Conservation (phyloP, 1,140 invertebrate genomes). For the Telenomus remus region DNA sequence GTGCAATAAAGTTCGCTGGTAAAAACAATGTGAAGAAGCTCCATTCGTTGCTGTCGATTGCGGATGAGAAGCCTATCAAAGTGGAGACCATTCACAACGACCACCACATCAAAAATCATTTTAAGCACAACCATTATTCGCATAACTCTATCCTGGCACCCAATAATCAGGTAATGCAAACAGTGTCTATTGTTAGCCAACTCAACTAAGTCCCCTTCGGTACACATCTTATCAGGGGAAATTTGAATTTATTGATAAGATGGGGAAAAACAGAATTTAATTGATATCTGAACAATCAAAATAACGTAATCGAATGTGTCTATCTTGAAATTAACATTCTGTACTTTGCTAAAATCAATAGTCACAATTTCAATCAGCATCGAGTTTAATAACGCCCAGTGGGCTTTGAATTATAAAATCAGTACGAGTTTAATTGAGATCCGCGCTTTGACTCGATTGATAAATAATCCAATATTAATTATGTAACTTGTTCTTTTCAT, state of each 20-base stretch:
- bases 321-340: background rate
- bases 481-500: slow-evolving; percentile 6
- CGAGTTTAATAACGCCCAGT: slow-evolving; percentile 3
- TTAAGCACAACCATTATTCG: slow-evolving; percentile 74
- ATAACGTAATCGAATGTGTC: background rate
- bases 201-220: too few species aligned
- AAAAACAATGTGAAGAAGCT: slow-evolving; percentile 78
- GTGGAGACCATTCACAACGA: slow-evolving; percentile 76
- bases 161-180: slow-evolving; percentile 69
- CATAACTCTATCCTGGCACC: slow-evolving; percentile 75
- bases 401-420: slow-evolving; percentile 34
- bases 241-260: too few species aligned
- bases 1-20: slow-evolving; percentile 78
- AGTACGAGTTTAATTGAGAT: slow-evolving; percentile 24
- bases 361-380: slow-evolving; percentile 20
- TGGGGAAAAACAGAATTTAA: background rate
- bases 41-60: slow-evolving; percentile 75
- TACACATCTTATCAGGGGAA: too few species aligned
- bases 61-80: slow-evolving; percentile 77
- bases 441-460: slow-evolving; percentile 2
- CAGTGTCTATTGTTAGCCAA: too few species aligned
- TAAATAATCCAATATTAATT: slow-evolving; percentile 30
- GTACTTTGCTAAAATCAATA: slow-evolving; percentile 23
- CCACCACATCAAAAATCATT: slow-evolving; percentile 75
- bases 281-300: background rate